Percentiles rank a stretch among this genome's conserved stretches.
Evolutionary conservation across 2,113 vertebrate species (phyloP).

Genomic region (Perca fluviatilis): DNA sequence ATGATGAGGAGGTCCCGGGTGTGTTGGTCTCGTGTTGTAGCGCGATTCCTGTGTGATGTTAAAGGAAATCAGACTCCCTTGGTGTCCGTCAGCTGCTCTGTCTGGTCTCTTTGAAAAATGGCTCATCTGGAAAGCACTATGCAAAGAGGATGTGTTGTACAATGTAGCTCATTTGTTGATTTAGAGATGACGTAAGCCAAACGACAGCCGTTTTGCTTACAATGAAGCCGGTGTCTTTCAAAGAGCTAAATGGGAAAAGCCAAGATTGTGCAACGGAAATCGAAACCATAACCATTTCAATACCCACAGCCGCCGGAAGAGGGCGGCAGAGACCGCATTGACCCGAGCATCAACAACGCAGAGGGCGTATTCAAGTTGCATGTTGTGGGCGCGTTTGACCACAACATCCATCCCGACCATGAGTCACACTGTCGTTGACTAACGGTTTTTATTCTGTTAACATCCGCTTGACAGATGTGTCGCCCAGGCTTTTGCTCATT

Average conservation of each 20-base stretch:
- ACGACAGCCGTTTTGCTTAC: background rate
- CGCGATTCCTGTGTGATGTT: conserved; percentile 30
- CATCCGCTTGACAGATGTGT: background rate
- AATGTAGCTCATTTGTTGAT: background rate
- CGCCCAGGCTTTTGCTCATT: background rate
- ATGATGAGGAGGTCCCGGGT: background rate
- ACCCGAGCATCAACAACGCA: accelerated
- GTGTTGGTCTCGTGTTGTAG: conserved; percentile 29
- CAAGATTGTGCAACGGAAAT: background rate
- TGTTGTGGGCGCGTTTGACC: conserved; percentile 32
- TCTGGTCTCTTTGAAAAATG: background rate
- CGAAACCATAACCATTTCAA: background rate
- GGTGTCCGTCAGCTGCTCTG: background rate
- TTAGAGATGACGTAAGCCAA: background rate
- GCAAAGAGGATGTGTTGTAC: accelerated
- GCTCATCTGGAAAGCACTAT: background rate
- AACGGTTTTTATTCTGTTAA: background rate
- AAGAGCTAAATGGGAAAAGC: too few species aligned
- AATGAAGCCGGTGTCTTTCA: too few species aligned
- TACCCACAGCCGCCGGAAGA: conserved; percentile 7
- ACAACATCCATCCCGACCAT: background rate
- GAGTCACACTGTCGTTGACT: background rate
- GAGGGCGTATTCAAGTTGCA: background rate
- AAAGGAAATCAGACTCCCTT: background rate
- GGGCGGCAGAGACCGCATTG: conserved; percentile 73